These are phyloP conservation scores for Geococcyx californianus DNA, from an alignment of 2,113 vertebrate species.

Conservation along the genomic window DNA sequence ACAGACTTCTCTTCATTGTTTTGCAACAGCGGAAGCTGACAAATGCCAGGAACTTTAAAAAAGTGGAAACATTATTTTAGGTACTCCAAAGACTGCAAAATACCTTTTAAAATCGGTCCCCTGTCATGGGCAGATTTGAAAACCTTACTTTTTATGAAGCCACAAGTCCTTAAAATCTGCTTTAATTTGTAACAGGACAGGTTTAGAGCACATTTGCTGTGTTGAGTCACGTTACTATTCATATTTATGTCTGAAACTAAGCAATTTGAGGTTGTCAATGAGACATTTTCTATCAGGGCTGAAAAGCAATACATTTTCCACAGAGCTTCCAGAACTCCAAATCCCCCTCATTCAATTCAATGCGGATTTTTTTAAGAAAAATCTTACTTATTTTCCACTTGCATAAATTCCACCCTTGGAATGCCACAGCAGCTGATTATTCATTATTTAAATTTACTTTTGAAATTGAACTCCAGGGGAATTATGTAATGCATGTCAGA, in stretches of 20 bases:
- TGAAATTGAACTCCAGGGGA: slow-evolving; percentile 29
- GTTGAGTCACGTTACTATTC: background rate
- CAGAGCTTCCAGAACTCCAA: background rate
- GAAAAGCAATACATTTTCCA: background rate
- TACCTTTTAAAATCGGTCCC: background rate
- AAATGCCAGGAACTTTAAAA: background rate
- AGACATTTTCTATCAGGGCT: background rate
- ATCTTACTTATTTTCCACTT: background rate
- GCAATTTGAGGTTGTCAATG: background rate
- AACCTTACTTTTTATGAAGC: background rate
- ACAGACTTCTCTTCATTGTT: background rate
- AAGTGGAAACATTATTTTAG: background rate
- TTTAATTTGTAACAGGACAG: background rate
- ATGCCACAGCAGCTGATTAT: background rate
- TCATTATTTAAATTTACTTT: slow-evolving; percentile 28
- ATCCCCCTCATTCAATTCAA: background rate
- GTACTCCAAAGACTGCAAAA: background rate
- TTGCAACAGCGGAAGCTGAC: background rate
- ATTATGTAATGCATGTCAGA: slow-evolving; percentile 4
- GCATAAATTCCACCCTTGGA: background rate
- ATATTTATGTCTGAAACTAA: background rate
- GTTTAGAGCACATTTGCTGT: background rate
- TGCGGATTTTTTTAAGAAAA: background rate
- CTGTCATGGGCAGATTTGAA: background rate
- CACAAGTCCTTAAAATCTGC: background rate